phyloP scores from a whole-genome alignment of 2,888 invertebrate species.

The Ectemnius cavifrons region DNA sequence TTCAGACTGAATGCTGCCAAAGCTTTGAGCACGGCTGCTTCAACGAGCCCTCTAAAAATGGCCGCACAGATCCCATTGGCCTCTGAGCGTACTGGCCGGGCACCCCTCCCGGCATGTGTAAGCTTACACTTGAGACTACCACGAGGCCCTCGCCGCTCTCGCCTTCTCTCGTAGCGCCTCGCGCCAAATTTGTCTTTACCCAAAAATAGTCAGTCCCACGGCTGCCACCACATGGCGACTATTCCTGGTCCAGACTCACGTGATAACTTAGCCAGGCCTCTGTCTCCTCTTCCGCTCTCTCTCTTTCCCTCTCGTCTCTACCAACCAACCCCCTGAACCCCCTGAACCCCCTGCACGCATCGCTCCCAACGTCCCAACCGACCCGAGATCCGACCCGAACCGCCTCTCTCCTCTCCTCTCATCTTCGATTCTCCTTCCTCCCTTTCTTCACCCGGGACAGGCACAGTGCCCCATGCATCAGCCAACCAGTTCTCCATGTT shows the following conservation, averaged over 20 bases:
- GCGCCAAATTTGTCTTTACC: conserved; percentile 91
- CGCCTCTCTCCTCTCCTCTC: too few species aligned
- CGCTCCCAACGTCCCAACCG: too few species aligned
- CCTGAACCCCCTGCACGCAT: too few species aligned
- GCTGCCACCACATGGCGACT: conserved; percentile 76
- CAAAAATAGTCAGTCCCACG: conserved; percentile 81
- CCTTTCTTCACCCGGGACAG: conserved; percentile 3
- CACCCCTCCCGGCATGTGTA: conserved; percentile 69
- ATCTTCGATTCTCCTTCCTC: conserved; percentile 17
- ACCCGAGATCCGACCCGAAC: too few species aligned
- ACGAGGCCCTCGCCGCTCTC: conserved; percentile 42
- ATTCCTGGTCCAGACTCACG: conserved; percentile 74
- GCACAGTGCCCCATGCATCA: too few species aligned
- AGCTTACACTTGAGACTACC: conserved; percentile 76
- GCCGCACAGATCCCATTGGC: conserved; percentile 76
- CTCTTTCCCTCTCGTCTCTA: neutral
- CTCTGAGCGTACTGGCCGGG: conserved; percentile 63
- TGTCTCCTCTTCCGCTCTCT: conserved; percentile 38
- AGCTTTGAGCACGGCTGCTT: conserved; percentile 51
- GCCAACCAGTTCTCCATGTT: too few species aligned
- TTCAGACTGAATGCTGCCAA: conserved; percentile 74
- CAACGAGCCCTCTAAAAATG: conserved; percentile 77
- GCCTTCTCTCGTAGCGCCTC: conserved; percentile 71
- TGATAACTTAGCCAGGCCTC: conserved; percentile 62
- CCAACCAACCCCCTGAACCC: too few species aligned